phyloP scores from a whole-genome alignment of 2,888 invertebrate species.

The Molorchus minor region DNA sequence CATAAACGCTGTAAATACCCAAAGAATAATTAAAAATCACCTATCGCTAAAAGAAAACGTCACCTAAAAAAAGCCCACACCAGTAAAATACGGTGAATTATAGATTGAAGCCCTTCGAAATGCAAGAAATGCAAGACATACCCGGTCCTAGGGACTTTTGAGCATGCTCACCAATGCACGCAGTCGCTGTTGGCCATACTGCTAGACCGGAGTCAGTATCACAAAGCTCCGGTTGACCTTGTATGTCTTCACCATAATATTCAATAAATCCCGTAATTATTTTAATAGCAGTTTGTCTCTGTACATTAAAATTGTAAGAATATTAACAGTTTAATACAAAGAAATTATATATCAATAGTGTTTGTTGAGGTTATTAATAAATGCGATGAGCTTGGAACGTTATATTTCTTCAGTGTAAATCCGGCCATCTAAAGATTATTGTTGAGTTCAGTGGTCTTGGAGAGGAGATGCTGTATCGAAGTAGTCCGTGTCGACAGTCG shows the following conservation, averaged over 20 bases:
- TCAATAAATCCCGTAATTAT: too few species aligned
- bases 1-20: not conserved
- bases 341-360: not conserved
- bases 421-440: conserved; percentile 43
- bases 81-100: conserved; percentile 29
- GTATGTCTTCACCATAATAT: not conserved
- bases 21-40: conserved; percentile 13
- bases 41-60: not conserved
- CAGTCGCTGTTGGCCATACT: conserved; percentile 40
- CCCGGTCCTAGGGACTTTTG: conserved; percentile 38
- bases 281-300: too few species aligned
- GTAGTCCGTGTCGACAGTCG: conserved; percentile 40
- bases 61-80: conserved; percentile 12
- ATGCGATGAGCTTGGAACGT: not conserved
- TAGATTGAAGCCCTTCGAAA: conserved; percentile 22
- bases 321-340: not conserved
- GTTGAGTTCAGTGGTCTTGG: conserved; percentile 46
- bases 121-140: conserved; percentile 32
- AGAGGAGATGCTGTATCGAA: conserved; percentile 45
- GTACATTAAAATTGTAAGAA: too few species aligned
- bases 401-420: conserved; percentile 34
- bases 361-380: not conserved
- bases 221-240: conserved; percentile 25
- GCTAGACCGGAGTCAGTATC: conserved; percentile 29
- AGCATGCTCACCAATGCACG: conserved; percentile 28